A percentile compares a stretch with the other conserved stretches of the same genome.
Evolutionary conservation across 2,888 invertebrate species (phyloP).

Genomic region (Catotricha subobsoleta): DNA sequence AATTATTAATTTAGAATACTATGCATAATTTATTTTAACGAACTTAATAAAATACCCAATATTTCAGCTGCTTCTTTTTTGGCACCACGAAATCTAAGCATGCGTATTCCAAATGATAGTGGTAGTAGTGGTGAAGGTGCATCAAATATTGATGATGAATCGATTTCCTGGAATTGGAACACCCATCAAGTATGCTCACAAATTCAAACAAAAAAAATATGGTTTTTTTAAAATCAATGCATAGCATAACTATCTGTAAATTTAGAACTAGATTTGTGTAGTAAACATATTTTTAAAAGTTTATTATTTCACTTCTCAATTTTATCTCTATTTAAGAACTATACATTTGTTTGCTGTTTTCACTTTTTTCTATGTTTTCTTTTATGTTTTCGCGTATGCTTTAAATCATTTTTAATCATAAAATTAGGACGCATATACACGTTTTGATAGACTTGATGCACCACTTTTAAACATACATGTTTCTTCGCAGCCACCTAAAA

Average conservation of each 20-base stretch:
- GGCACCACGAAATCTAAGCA: not conserved
- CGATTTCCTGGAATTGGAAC: not conserved
- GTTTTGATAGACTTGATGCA: conserved; percentile 12
- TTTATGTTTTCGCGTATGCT: no score
- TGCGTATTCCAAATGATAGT: not conserved
- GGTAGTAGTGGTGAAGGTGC: no score
- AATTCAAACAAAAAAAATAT: no score
- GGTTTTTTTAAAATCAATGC: conserved; percentile 4
- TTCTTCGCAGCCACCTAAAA: conserved; percentile 7
- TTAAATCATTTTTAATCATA: no score
- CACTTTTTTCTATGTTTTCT: no score
- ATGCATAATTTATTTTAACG: not conserved
- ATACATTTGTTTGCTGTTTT: no score
- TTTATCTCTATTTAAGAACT: no score
- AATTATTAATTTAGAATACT: not conserved
- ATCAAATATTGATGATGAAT: not conserved
- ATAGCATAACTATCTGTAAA: no score
- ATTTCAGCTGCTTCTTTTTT: not conserved
- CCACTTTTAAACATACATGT: conserved; percentile 12
- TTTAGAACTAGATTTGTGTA: no score
- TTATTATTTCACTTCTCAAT: no score
- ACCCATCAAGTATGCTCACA: not conserved
- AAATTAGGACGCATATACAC: conserved; percentile 10
- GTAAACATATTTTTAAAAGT: no score
- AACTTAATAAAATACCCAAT: not conserved